These are phyloP conservation scores for Acarapis woodi DNA, from an alignment of 1,140 invertebrate species.

Conservation along the genomic window DNA sequence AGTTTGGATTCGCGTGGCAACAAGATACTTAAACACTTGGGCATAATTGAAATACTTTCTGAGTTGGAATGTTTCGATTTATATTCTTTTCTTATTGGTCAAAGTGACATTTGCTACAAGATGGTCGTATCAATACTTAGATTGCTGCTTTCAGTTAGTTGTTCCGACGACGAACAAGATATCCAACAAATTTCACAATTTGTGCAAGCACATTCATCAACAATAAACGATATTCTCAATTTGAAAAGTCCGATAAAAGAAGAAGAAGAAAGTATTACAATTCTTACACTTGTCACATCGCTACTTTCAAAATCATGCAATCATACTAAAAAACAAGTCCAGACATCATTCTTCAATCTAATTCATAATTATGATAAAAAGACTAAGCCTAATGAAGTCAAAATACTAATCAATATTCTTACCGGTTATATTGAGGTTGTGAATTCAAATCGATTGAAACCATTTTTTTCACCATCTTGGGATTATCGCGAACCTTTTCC, in stretches of 20 bases:
- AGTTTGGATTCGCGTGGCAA: background rate
- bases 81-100: constrained; percentile 8
- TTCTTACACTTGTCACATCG: constrained; percentile 4
- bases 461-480: constrained; percentile 8
- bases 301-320: constrained; percentile 1
- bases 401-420: constrained; percentile 8
- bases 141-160: constrained; percentile 2
- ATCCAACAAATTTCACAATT: constrained; percentile 5
- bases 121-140: constrained; percentile 6
- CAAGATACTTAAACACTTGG: constrained; percentile 1
- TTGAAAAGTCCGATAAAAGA: constrained; percentile 4
- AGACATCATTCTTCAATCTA: constrained; percentile 5
- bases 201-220: background rate
- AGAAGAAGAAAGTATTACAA: background rate
- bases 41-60: constrained; percentile 7
- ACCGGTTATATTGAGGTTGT: constrained; percentile 5
- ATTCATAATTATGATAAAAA: constrained; percentile 2
- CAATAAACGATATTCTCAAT: constrained; percentile 6
- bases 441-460: constrained; percentile 4
- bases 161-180: constrained; percentile 1
- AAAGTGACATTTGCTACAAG: constrained; percentile 9
- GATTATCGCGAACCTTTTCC: constrained; percentile 1
- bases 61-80: constrained; percentile 8
- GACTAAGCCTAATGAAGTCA: background rate
- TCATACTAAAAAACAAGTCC: constrained; percentile 4